A percentile compares a stretch with the other conserved stretches of the same genome.
Conservation (phyloP, 2,113 vertebrate species). For the Clupea harengus region DNA sequence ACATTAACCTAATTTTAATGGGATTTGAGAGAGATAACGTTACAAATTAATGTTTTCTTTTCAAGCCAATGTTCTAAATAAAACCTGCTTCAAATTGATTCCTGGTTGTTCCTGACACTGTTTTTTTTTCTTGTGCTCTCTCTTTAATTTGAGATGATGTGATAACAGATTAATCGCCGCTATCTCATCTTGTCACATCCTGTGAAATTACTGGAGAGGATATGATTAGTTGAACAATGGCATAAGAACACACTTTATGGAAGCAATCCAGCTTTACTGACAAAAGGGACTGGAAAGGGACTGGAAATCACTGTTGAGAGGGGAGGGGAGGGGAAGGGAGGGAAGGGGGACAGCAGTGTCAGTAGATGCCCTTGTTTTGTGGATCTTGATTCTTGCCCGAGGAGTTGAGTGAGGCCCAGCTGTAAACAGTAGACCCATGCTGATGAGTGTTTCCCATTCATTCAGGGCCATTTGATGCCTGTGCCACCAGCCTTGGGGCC, state of each 20-base stretch:
- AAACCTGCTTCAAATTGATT: conserved; percentile 72
- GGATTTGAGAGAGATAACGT: conserved; percentile 74
- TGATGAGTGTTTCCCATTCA: conserved; percentile 58
- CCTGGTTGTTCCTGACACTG: conserved; percentile 63
- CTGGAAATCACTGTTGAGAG: conserved; percentile 51
- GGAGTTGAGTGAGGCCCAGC: conserved; percentile 53
- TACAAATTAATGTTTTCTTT: conserved; percentile 76
- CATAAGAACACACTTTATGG: conserved; percentile 73
- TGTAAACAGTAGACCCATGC: conserved; percentile 45
- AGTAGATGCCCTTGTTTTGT: conserved; percentile 56
- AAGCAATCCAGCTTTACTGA: conserved; percentile 66
- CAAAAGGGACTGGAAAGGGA: conserved; percentile 63
- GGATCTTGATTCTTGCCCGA: conserved; percentile 60
- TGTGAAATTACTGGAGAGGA: conserved; percentile 76
- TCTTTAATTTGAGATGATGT: conserved; percentile 73
- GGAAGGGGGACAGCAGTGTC: conserved; percentile 46
- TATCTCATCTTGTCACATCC: conserved; percentile 77
- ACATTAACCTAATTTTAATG: conserved; percentile 78
- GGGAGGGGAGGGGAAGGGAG: background rate
- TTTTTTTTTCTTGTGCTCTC: conserved; percentile 49
- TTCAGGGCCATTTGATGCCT: background rate
- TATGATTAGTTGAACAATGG: conserved; percentile 77
- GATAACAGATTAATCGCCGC: conserved; percentile 72
- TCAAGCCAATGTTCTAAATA: conserved; percentile 72
- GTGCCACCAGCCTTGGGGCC: background rate